Evolutionary conservation across 35 echinoderm and acorn worm species (phyloP).

Genomic region (Holothuria glaberrima): DNA sequence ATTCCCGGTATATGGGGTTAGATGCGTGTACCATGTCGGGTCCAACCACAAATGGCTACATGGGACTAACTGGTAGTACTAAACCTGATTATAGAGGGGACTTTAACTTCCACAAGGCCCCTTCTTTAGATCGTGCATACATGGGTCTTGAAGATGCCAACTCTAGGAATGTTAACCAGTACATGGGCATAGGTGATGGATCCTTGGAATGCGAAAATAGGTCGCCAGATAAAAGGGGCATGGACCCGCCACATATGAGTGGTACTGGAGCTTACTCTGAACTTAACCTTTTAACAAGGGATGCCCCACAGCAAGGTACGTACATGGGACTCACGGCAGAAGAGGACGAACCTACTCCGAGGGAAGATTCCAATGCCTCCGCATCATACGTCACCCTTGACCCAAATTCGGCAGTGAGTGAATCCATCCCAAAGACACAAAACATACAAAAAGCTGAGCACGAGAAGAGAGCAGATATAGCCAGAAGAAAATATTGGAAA

Average conservation of each 20-base stretch:
- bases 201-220: neutral
- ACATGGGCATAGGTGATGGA: constrained; percentile 43
- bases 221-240: neutral
- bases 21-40: too few species aligned
- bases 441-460: neutral
- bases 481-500: constrained; percentile 11
- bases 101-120: too few species aligned
- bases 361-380: neutral
- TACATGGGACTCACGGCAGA: constrained; percentile 17
- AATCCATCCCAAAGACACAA: neutral
- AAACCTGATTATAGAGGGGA: too few species aligned
- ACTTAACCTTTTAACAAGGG: neutral
- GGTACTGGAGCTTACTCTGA: constrained; percentile 37
- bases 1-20: too few species aligned
- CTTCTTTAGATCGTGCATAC: neutral
- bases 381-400: neutral
- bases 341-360: neutral
- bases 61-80: too few species aligned
- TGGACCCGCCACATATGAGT: neutral
- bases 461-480: neutral
- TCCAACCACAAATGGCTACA: too few species aligned
- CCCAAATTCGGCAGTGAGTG: too few species aligned
- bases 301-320: neutral
- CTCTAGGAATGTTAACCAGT: neutral
- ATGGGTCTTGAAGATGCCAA: constrained; percentile 6